Conservation (phyloP, 2,797 vertebrate species). For the Hybognathus amarus region DNA sequence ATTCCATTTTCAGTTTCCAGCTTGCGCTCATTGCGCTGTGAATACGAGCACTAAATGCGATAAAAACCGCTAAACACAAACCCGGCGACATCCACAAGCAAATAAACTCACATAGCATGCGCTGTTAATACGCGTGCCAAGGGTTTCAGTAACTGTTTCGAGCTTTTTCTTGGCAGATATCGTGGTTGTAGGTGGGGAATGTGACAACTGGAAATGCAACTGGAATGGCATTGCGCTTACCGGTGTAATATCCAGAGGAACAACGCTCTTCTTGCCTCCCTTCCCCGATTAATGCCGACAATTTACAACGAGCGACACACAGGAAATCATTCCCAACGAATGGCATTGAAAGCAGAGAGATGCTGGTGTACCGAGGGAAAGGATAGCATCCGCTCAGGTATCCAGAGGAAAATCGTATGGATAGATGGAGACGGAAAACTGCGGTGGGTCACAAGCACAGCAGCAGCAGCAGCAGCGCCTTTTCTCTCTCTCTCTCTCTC, state of each 20-base stretch:
- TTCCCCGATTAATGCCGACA: conserved; percentile 62
- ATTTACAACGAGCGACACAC: conserved; percentile 72
- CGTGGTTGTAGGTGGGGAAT: conserved; percentile 50
- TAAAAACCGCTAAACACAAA: background rate
- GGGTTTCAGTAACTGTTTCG: background rate
- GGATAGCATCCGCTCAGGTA: conserved; percentile 69
- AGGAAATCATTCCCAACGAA: conserved; percentile 69
- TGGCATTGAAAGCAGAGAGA: conserved; percentile 58
- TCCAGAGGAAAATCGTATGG: conserved; percentile 58
- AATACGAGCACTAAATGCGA: conserved; percentile 33
- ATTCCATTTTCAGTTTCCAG: conserved; percentile 59
- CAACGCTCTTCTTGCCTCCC: conserved; percentile 71
- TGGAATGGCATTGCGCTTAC: conserved; percentile 83
- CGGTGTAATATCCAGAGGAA: conserved; percentile 77
- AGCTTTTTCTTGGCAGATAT: conserved; percentile 21
- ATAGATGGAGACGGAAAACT: conserved; percentile 67
- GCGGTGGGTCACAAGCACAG: conserved; percentile 76
- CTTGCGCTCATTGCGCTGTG: conserved; percentile 32
- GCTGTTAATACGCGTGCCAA: background rate
- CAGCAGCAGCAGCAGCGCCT: conserved; percentile 58
- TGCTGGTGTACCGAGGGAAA: conserved; percentile 55
- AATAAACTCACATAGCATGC: background rate
- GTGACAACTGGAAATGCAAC: conserved; percentile 61
- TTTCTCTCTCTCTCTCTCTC: conserved; percentile 53
- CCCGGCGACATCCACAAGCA: background rate